phyloP scores from a whole-genome alignment of 2,888 invertebrate genomes.

The Pollenia griseotomentosa region DNA sequence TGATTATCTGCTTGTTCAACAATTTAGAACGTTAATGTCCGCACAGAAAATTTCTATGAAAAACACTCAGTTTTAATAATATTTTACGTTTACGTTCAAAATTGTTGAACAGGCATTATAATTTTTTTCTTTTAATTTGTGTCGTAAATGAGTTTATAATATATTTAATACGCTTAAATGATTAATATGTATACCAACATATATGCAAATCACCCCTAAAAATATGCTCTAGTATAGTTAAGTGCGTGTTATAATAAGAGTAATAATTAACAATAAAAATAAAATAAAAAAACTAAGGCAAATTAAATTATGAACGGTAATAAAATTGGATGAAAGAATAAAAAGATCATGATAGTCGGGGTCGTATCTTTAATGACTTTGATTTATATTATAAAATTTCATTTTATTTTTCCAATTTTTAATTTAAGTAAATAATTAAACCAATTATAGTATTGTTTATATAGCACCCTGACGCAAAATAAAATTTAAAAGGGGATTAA shows the following conservation, averaged over 20 bases:
- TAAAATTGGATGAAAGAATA: conserved; percentile 12
- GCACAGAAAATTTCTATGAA: too few relatives aligned
- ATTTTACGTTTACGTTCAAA: too few relatives aligned
- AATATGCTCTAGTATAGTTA: conserved; percentile 57
- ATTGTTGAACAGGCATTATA: conserved; percentile 11
- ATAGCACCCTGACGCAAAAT: conserved; percentile 60
- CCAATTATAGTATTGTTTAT: conserved; percentile 37
- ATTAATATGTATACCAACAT: conserved; percentile 59
- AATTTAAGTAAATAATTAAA: conserved; percentile 23
- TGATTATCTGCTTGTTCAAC: too few relatives aligned
- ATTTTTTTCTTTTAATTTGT: conserved; percentile 26
- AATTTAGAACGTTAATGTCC: too few relatives aligned
- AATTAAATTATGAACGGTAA: conserved; percentile 33
- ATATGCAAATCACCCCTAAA: conserved; percentile 58
- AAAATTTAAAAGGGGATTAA: conserved; percentile 9
- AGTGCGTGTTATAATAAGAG: conserved; percentile 17
- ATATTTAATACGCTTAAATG: conserved; percentile 34
- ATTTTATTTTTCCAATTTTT: not conserved
- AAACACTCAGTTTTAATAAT: too few relatives aligned
- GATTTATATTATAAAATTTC: conserved; percentile 4
- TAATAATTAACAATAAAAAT: conserved; percentile 43
- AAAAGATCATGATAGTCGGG: conserved; percentile 6
- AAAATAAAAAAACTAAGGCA: conserved; percentile 35
- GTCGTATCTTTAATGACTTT: conserved; percentile 1
- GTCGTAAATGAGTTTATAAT: not conserved